Conservation (phyloP, 2,797 vertebrate genomes). For the Mionectes olivaceus region DNA sequence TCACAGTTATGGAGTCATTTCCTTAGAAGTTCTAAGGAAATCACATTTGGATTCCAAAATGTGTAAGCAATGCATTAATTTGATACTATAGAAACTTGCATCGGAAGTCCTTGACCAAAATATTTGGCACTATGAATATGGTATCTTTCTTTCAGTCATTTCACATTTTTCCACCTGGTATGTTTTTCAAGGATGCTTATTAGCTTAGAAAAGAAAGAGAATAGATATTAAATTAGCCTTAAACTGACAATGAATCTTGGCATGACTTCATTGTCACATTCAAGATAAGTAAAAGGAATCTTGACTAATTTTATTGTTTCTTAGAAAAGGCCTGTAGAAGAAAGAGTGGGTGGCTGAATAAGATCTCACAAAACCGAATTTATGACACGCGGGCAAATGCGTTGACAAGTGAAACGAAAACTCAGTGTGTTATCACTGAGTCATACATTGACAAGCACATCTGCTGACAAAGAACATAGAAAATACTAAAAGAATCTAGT, state of each 20-base stretch:
- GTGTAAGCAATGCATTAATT: conserved; percentile 26
- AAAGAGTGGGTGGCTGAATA: conserved; percentile 45
- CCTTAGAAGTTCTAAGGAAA: conserved; percentile 60
- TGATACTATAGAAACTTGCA: not conserved
- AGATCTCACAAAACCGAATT: conserved; percentile 1
- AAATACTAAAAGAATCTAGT: not conserved
- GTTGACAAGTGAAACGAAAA: conserved; percentile 17
- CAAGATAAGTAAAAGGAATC: not conserved
- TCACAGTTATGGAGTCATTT: conserved; percentile 58
- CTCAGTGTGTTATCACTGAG: conserved; percentile 5
- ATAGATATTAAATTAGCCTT: not conserved
- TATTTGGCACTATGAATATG: not conserved
- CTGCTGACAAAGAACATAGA: not conserved
- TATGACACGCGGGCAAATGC: not conserved
- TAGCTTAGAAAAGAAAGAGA: not conserved
- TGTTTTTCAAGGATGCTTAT: not conserved
- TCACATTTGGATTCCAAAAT: conserved; percentile 13
- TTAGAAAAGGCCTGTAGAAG: conserved; percentile 6
- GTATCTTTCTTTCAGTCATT: not conserved
- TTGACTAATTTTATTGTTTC: conserved; percentile 37
- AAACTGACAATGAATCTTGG: not conserved
- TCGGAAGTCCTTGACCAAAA: not conserved
- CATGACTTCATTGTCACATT: not conserved
- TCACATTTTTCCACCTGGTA: not conserved
- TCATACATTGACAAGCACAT: not conserved